Conservation (phyloP, 1,140 invertebrate genomes). For the Drosophila truncata region DNA sequence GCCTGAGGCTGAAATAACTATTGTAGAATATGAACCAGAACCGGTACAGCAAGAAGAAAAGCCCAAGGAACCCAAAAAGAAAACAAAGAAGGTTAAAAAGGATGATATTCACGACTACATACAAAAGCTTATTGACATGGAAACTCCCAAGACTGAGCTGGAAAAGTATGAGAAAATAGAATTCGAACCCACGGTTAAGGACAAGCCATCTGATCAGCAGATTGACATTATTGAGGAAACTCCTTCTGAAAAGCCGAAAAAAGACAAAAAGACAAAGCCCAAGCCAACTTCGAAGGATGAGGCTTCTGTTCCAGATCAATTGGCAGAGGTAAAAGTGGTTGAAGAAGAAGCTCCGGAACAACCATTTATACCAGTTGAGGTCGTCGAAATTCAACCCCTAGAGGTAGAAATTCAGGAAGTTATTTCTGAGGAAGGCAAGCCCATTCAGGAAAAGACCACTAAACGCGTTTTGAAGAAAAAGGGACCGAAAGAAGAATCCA, state of each 20-base stretch:
- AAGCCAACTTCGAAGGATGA: slow-evolving; percentile 32
- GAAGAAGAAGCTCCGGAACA: slow-evolving; percentile 56
- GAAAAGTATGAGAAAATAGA: slow-evolving; percentile 83
- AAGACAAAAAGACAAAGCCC: slow-evolving; percentile 57
- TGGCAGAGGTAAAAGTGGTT: slow-evolving; percentile 54
- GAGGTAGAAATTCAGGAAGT: slow-evolving; percentile 67
- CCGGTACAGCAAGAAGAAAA: slow-evolving; percentile 56
- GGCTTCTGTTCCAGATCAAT: slow-evolving; percentile 25
- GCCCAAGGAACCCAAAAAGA: slow-evolving; percentile 67
- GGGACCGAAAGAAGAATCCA: slow-evolving; percentile 84
- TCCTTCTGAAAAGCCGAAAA: slow-evolving; percentile 51
- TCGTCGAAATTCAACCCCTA: slow-evolving; percentile 66
- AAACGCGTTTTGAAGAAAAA: slow-evolving; percentile 85
- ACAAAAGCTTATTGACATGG: slow-evolving; percentile 72
- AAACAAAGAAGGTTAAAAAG: slow-evolving; percentile 71
- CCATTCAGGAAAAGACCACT: slow-evolving; percentile 77
- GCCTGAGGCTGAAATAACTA: slow-evolving; percentile 78
- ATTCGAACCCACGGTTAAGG: slow-evolving; percentile 63
- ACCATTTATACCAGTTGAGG: slow-evolving; percentile 48
- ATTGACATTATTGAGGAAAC: slow-evolving; percentile 37
- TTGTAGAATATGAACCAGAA: slow-evolving; percentile 73
- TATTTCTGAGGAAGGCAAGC: slow-evolving; percentile 70
- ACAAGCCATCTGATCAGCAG: slow-evolving; percentile 64
- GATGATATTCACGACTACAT: slow-evolving; percentile 81
- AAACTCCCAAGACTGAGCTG: slow-evolving; percentile 82